Evolutionary conservation across 2,797 vertebrate genomes (phyloP).

Genomic region (Parauchenoglanis punctatus): DNA sequence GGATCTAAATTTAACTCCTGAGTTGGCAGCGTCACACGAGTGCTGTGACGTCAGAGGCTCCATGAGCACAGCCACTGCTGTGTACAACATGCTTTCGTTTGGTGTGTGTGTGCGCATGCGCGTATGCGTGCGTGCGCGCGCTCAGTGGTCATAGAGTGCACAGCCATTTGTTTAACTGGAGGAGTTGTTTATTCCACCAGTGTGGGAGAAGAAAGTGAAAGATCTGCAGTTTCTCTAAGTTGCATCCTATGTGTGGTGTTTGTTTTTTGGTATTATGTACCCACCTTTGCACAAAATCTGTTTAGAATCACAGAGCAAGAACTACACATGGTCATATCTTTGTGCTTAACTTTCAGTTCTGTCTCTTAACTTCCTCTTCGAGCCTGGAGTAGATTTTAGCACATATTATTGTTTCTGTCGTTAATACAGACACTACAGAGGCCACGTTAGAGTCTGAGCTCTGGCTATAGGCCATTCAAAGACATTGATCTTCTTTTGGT

Average conservation of each 20-base stretch:
- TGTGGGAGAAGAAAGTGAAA: slow-evolving; percentile 38
- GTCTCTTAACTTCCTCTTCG: slow-evolving; percentile 4
- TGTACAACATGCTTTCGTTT: slow-evolving; percentile 50
- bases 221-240: slow-evolving; percentile 21
- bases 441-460: neutral
- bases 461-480: too few species aligned
- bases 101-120: slow-evolving; percentile 26
- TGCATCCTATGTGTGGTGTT: neutral
- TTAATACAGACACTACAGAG: neutral
- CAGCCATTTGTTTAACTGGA: slow-evolving; percentile 45
- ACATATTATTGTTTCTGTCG: neutral
- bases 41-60: slow-evolving; percentile 57
- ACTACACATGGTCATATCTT: neutral
- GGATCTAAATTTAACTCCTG: slow-evolving; percentile 77
- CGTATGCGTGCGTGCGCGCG: neutral
- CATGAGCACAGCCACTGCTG: slow-evolving; percentile 52
- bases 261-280: neutral
- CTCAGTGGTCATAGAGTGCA: slow-evolving; percentile 32
- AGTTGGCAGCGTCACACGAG: slow-evolving; percentile 65
- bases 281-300: neutral
- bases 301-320: neutral
- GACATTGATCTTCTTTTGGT: too few species aligned
- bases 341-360: slow-evolving; percentile 28
- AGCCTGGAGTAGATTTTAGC: neutral
- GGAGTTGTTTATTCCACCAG: slow-evolving; percentile 42